A percentile compares a stretch with the other conserved stretches of the same genome.
Evolutionary conservation across 2,113 vertebrate species (phyloP).

Genomic region (cat (Felis catus)): F.catus_Fca126_mat1.0 CM031412.1:226125501-226126000

Average conservation of each 20-base stretch:
- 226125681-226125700: neutral
- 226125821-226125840: neutral
- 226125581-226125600: neutral
- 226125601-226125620: fast-evolving
- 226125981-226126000: neutral
- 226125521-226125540: neutral
- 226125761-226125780: neutral
- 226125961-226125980: neutral
- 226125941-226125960: neutral
- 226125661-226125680: neutral
- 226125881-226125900: neutral
- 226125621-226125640: neutral
- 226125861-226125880: neutral
- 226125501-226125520: neutral
- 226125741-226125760: neutral
- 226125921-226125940: neutral
- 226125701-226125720: neutral
- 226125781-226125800: neutral
- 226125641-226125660: neutral
- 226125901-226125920: neutral
- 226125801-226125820: neutral
- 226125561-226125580: neutral
- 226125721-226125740: neutral
- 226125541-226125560: neutral
- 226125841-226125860: neutral